A percentile compares a stretch with the other conserved stretches of the same genome.
These are phyloP conservation scores for Oegoconia quadripuncta DNA, from an alignment of 2,888 invertebrate species.

Conservation along the genomic window DNA sequence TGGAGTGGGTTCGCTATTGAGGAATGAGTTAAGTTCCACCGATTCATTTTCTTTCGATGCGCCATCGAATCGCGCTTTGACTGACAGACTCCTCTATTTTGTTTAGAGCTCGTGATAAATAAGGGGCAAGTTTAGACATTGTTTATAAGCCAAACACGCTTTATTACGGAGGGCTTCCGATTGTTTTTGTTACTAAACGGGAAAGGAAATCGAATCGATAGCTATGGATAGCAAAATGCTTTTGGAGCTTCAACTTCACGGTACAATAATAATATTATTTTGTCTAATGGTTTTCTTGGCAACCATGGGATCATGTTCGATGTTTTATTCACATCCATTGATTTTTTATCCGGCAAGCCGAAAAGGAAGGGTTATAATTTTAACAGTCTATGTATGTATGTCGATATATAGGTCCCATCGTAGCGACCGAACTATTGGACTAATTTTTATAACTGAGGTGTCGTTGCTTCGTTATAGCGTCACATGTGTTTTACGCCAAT, in stretches of 20 bases:
- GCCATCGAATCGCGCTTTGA: conserved; percentile 18
- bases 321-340: no score
- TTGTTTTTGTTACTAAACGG: conserved; percentile 49
- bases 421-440: no score
- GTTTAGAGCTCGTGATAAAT: conserved; percentile 41
- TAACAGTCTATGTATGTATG: no score
- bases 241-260: no score
- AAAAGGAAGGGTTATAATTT: no score
- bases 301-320: no score
- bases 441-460: no score
- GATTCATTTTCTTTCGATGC: conserved; percentile 41
- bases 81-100: conserved; percentile 34
- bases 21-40: conserved; percentile 41
- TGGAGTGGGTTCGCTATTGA: conserved; percentile 26
- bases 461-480: no score
- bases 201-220: conserved; percentile 24
- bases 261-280: no score
- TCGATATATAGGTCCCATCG: no score
- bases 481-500: no score
- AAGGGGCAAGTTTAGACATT: conserved; percentile 37
- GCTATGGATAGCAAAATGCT: conserved; percentile 12
- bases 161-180: conserved; percentile 28
- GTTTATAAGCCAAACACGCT: conserved; percentile 50
- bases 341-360: no score
- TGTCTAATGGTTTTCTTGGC: conserved; percentile 5